phyloP scores from a whole-genome alignment of 2,888 invertebrate genomes.

The Pseudococcus viburni region DNA sequence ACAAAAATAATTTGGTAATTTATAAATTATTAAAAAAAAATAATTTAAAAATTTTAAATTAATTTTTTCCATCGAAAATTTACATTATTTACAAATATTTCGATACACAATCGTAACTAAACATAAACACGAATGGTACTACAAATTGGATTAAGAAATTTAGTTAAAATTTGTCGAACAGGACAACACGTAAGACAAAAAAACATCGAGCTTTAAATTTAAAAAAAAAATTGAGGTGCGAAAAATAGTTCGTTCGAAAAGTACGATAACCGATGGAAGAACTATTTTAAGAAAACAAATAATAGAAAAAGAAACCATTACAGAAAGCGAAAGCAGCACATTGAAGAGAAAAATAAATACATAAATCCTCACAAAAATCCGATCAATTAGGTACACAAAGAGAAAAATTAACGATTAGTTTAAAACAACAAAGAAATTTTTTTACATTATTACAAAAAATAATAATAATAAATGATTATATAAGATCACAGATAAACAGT shows the following conservation, averaged over 20 bases:
- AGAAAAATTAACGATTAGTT: slow-evolving; percentile 48
- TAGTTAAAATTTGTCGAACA: slow-evolving; percentile 16
- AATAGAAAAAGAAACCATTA: not conserved
- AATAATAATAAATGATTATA: slow-evolving; percentile 62
- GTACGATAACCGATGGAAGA: not conserved
- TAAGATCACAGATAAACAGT: slow-evolving; percentile 66
- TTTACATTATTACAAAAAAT: slow-evolving; percentile 57
- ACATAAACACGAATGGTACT: slow-evolving; percentile 46
- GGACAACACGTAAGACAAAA: not conserved
- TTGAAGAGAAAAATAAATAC: not conserved
- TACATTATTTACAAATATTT: slow-evolving; percentile 41
- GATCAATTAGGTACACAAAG: slow-evolving; percentile 3
- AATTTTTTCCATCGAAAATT: slow-evolving; percentile 43
- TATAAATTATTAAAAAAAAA: slow-evolving; percentile 59
- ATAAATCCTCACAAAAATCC: not conserved
- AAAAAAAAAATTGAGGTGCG: slow-evolving; percentile 18
- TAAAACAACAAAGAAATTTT: slow-evolving; percentile 59
- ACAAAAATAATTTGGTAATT: slow-evolving; percentile 63
- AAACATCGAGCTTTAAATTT: slow-evolving; percentile 10
- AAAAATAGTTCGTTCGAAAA: slow-evolving; percentile 23
- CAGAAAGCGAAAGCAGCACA: slow-evolving; percentile 44
- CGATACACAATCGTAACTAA: slow-evolving; percentile 26
- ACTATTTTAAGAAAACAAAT: slow-evolving; percentile 7
- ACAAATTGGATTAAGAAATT: not conserved
- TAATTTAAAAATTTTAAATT: slow-evolving; percentile 52